A percentile compares a stretch with the other conserved stretches of the same genome.
These are phyloP conservation scores for Hylaea fasciaria DNA, from an alignment of 2,888 invertebrate genomes.

Conservation along the genomic window DNA sequence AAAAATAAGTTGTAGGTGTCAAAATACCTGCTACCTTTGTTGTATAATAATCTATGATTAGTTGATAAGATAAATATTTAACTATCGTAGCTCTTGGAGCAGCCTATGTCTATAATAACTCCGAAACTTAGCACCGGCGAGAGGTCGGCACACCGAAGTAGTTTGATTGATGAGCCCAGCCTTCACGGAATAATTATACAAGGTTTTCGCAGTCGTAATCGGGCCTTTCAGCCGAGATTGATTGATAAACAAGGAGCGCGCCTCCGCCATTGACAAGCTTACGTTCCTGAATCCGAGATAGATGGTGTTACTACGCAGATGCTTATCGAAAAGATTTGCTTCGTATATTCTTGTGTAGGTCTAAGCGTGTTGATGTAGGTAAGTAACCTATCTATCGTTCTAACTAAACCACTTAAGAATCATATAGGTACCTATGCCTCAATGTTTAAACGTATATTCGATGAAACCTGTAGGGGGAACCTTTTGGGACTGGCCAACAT, in stretches of 20 bases:
- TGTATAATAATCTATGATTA: too few relatives aligned
- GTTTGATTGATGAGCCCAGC: conserved; percentile 62
- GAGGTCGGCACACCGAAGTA: conserved; percentile 47
- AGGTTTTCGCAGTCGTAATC: conserved; percentile 36
- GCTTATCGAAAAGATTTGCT: too few relatives aligned
- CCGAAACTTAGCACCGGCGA: conserved; percentile 39
- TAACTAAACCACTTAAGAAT: too few relatives aligned
- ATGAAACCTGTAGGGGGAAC: conserved; percentile 2
- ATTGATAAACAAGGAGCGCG: conserved; percentile 40
- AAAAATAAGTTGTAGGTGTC: too few relatives aligned
- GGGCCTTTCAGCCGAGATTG: conserved; percentile 40
- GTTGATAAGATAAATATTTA: too few relatives aligned
- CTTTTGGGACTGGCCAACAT: conserved; percentile 5
- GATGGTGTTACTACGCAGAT: too few relatives aligned
- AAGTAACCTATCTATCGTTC: too few relatives aligned
- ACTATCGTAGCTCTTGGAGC: neutral
- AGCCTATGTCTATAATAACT: neutral
- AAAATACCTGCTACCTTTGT: too few relatives aligned
- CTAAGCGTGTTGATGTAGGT: too few relatives aligned
- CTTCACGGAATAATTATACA: conserved; percentile 53
- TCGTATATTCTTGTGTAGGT: too few relatives aligned
- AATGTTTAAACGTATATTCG: too few relatives aligned
- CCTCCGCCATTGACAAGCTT: conserved; percentile 16
- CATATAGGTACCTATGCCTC: too few relatives aligned
- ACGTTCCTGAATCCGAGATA: neutral